A percentile compares a stretch with the other conserved stretches of the same genome.
phyloP scores from a whole-genome alignment of 2,113 vertebrate genomes.

The Uropsilus gracilis region DNA sequence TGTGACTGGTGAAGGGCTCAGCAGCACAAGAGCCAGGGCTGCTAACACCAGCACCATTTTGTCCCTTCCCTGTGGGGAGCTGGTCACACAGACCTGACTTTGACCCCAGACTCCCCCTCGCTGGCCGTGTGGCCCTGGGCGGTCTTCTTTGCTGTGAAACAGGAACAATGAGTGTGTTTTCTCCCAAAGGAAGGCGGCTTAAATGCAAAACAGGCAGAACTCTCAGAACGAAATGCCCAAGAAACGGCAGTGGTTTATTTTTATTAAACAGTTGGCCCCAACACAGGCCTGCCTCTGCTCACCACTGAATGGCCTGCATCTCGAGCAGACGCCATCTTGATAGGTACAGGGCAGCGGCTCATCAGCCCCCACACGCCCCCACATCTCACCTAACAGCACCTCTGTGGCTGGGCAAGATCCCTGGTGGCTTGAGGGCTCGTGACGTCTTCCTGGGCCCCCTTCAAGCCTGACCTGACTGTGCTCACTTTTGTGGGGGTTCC shows the following conservation, averaged over 20 bases:
- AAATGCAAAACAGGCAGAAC: neutral
- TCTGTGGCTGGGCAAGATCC: neutral
- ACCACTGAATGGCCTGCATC: accelerated
- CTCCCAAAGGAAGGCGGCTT: neutral
- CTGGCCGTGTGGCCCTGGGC: neutral
- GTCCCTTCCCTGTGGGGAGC: neutral
- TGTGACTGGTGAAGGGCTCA: neutral
- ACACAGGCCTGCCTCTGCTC: neutral
- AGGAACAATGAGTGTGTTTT: neutral
- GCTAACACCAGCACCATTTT: too few species aligned
- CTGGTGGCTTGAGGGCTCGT: neutral
- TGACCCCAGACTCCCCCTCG: neutral
- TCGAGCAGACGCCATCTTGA: neutral
- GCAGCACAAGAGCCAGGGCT: accelerated
- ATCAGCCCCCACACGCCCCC: neutral
- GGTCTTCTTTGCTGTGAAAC: neutral
- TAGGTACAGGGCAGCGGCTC: accelerated
- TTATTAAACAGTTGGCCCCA: accelerated
- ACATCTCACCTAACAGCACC: accelerated
- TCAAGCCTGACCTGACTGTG: neutral
- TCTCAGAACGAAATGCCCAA: neutral
- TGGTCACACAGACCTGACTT: neutral
- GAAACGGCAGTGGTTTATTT: neutral
- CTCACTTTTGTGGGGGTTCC: neutral
- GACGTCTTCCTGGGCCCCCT: neutral